Conservation (phyloP, 2,888 invertebrate genomes). For the Junonia oenone region DNA sequence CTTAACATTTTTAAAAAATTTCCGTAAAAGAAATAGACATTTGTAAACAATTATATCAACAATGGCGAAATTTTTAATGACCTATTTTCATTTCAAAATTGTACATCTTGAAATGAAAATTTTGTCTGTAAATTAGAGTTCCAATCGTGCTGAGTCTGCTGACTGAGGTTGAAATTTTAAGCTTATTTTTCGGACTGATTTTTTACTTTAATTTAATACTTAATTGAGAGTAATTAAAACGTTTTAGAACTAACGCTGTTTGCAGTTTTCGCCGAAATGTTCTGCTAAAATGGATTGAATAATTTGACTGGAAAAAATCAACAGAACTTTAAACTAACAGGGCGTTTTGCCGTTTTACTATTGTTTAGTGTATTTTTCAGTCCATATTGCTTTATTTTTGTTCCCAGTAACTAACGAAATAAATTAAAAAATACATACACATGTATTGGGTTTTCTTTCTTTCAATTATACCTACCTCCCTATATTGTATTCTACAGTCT, state of each 20-base stretch:
- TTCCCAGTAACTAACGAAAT: background rate
- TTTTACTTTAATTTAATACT: background rate
- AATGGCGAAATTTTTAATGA: too few species aligned
- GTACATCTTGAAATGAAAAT: too few species aligned
- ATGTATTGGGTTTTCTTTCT: too few species aligned
- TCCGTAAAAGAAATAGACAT: too few species aligned
- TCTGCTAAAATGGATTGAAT: background rate
- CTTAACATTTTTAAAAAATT: too few species aligned
- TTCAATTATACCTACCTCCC: too few species aligned
- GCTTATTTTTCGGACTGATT: background rate
- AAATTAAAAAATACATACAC: too few species aligned
- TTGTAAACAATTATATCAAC: too few species aligned
- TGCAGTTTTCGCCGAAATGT: too few species aligned
- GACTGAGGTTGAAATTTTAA: background rate
- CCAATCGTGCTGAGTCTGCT: background rate
- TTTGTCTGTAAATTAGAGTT: too few species aligned
- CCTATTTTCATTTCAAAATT: too few species aligned
- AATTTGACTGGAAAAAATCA: background rate
- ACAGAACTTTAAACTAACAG: background rate
- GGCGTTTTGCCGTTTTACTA: background rate
- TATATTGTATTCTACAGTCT: too few species aligned
- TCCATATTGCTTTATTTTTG: background rate
- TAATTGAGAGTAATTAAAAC: background rate
- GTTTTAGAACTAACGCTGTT: background rate
- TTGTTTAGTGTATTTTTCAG: background rate